phyloP scores from a whole-genome alignment of 2,113 vertebrate genomes.

The Cynoglossus semilaevis region DNA sequence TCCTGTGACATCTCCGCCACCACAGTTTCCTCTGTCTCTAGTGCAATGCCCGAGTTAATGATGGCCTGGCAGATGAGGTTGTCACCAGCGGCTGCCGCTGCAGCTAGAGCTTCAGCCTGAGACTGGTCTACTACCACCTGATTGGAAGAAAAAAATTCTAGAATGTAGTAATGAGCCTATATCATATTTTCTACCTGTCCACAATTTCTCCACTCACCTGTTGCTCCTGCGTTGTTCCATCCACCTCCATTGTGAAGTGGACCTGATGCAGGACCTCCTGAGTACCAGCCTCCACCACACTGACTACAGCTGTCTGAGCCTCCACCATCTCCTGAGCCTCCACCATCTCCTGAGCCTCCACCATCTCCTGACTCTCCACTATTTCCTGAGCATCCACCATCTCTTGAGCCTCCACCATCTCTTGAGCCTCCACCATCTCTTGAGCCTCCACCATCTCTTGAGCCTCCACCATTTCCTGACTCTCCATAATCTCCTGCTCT shows the following conservation, averaged over 20 bases:
- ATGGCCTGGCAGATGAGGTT: slow-evolving; percentile 92
- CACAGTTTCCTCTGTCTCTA: slow-evolving; percentile 76
- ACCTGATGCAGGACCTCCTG: slow-evolving; percentile 89
- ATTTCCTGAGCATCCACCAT: slow-evolving; percentile 48
- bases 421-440: slow-evolving; percentile 33
- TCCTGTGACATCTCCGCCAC: slow-evolving; percentile 56
- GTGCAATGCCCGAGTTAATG: slow-evolving; percentile 89
- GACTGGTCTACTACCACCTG: slow-evolving; percentile 72
- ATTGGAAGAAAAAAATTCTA: background rate
- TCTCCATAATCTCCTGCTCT: slow-evolving; percentile 53
- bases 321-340: slow-evolving; percentile 57
- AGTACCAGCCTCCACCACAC: slow-evolving; percentile 84
- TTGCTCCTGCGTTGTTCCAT: slow-evolving; percentile 68
- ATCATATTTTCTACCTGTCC: background rate
- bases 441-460: slow-evolving; percentile 59
- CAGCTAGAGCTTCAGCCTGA: slow-evolving; percentile 63
- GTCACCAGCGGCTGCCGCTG: slow-evolving; percentile 75
- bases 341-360: slow-evolving; percentile 19
- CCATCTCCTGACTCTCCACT: slow-evolving; percentile 31
- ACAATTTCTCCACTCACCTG: slow-evolving; percentile 50
- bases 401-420: slow-evolving; percentile 3
- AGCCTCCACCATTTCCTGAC: slow-evolving; percentile 47
- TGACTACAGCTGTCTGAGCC: slow-evolving; percentile 80
- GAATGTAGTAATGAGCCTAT: background rate
- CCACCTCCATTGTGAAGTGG: slow-evolving; percentile 89